Evolutionary conservation across 2,797 vertebrate genomes (phyloP), one percentile per base, ranked within the genome.

Genomic region (Siniperca undulata): DNA sequence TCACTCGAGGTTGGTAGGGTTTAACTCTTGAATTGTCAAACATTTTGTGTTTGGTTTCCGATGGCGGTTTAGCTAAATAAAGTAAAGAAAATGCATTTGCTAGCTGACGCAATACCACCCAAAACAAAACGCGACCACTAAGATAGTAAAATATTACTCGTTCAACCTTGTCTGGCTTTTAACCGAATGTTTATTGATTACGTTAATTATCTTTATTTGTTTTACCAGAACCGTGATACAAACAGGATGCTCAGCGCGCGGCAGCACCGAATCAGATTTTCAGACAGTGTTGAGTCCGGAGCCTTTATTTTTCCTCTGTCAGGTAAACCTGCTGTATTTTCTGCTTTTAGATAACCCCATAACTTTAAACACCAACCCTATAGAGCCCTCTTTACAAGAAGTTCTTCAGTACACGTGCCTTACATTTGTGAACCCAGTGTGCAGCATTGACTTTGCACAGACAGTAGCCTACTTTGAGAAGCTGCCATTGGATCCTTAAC

Each of bases 261-360:
- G 84, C 95, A 96, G 1, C 97, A 99, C 82, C 91, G 96, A 61
- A 82, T 99, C 91, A 94, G 97, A 16, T 96, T 96, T 53, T 98
- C 98, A 66, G 95, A 97, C 85, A 91, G 94, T 7, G 94, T 99
- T 24, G 94, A 97, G 89, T 58, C 70, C 7, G 97, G 96, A 88
- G 88, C 95, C 0, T 91, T 99, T 69, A 97, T 99, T 90, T 99
- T 98, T 78, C 96, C 98, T 74, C 88, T 95, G 70, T 98, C 98
- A 93, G 98, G 98, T 99, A 97, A 78, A 70, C 1, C 58, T 55
- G 27, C 20, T 44, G 1, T 27, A 2, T 17, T 46, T 59, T 34
- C 5, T 17, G 5, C 34, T 42, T 1, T 36, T 17, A 3, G 16
- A 27, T 5, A 30, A 16, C n/a, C 7, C 0, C 0, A 22, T 16